Evolutionary conservation across 2,113 vertebrate species (phyloP), one percentile per base, ranked within the genome.

Genomic region (Zosterops borbonicus): DNA sequence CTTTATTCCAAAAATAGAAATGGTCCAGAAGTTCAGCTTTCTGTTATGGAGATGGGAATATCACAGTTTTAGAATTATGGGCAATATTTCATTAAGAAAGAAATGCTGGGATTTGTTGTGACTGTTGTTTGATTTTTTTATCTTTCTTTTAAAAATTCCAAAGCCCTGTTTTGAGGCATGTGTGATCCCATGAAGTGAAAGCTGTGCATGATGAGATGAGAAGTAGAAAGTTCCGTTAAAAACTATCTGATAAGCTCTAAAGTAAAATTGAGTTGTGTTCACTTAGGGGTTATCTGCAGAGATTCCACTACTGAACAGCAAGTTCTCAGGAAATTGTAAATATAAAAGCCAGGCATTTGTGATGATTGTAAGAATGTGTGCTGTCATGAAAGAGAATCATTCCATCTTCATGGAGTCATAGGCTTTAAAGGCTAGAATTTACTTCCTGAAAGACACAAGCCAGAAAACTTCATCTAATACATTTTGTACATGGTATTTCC

Each of bases 301-400:
- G 63, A 93, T 92, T 78, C 22, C 29, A 83, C 65, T 87, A 77
- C 74, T 86, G 88, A 90, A 67, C 24, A 93, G 62, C 24, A 81
- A 88, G 35, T 86, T 92, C 71, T 94, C 79, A 90, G 92, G 79
- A 95, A 94, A 92, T 11, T 53, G 33, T 85, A 92, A 89, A 80
- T 92, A 89, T 55, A 83, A 81, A 85, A 91, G 37, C 22, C 58
- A 93, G 53, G 50, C 37, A 63, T 81, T 92, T 93, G 35, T 82
- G 52, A 89, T 84, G 86, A 76, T 79, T 96, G 91, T 92, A 92
- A 79, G 85, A 91, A 89, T 76, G n/a, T 85, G 64, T 56, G 31
- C 33, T 94, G 39, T 93, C 80, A 91, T 70, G 31, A 92, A 88
- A 68, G n/a, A 67, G 24, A 63, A 88, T 91, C 47, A 68, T 93